Conservation (phyloP, 1,140 invertebrate genomes). For the Muscidifurax raptorellus region DNA sequence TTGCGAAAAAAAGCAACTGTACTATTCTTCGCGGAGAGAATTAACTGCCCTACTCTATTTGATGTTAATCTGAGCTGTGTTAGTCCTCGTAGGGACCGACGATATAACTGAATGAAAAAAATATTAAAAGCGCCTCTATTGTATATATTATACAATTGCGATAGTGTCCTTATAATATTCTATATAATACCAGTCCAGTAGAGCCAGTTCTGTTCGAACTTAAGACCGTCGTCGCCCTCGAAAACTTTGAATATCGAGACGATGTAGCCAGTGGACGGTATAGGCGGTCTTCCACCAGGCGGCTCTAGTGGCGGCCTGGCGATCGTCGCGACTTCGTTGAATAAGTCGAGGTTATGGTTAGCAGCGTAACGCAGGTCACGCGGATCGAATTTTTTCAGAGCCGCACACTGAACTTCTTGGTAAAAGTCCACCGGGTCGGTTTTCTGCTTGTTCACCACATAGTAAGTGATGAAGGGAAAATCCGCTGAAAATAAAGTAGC, state of each 20-base stretch:
- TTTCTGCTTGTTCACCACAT: constrained; percentile 90
- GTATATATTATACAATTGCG: too few species aligned
- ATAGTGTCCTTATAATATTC: too few species aligned
- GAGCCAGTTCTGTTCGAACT: constrained; percentile 94
- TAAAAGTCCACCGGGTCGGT: constrained; percentile 90
- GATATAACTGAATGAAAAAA: too few species aligned
- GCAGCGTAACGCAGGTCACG: constrained; percentile 87
- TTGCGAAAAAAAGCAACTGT: too few species aligned
- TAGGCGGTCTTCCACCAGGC: constrained; percentile 84
- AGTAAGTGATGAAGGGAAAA: constrained; percentile 93
- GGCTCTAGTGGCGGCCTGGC: constrained; percentile 89
- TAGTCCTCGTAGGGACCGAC: too few species aligned
- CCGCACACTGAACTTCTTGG: constrained; percentile 86
- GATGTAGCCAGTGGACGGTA: constrained; percentile 90
- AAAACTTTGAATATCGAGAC: constrained; percentile 95
- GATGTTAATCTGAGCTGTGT: too few species aligned
- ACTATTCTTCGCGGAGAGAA: too few species aligned
- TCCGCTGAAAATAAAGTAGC: constrained; percentile 84
- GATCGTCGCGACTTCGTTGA: constrained; percentile 92
- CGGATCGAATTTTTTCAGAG: constrained; percentile 89
- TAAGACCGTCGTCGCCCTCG: constrained; percentile 92
- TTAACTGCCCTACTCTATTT: too few species aligned
- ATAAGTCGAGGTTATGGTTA: constrained; percentile 89
- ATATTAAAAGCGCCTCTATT: too few species aligned
- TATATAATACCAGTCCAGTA: constrained; percentile 95